Percentiles rank a stretch among this genome's conserved stretches.
Conservation (phyloP, 2,888 invertebrate species). For the Patella pellucida region DNA sequence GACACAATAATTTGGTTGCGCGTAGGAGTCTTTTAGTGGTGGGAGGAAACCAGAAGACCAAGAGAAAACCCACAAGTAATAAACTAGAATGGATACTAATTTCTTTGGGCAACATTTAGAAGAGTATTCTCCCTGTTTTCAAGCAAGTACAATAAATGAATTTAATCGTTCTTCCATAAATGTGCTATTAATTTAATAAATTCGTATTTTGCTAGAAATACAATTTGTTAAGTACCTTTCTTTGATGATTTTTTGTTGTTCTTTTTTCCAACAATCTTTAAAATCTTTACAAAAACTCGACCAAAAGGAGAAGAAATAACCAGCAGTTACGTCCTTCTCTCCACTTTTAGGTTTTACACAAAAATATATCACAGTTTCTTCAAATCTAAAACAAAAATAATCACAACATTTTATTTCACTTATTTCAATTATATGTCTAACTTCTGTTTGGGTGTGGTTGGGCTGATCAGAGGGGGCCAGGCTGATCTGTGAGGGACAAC, state of each 20-base stretch:
- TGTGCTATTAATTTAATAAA: too few relatives aligned
- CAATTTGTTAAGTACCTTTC: conserved; percentile 78
- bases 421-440: too few relatives aligned
- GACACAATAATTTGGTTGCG: neutral
- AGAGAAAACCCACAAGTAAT: neutral
- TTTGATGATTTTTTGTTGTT: conserved; percentile 86
- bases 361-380: conserved; percentile 86
- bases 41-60: too few relatives aligned
- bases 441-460: too few relatives aligned
- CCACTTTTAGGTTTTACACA: conserved; percentile 87
- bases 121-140: too few relatives aligned
- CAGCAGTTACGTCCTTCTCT: conserved; percentile 80
- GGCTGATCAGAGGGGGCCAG: too few relatives aligned
- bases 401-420: too few relatives aligned
- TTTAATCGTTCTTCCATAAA: too few relatives aligned
- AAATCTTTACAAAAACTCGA: conserved; percentile 91
- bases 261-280: conserved; percentile 94
- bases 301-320: conserved; percentile 93
- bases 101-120: too few relatives aligned
- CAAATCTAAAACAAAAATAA: conserved; percentile 74
- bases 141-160: too few relatives aligned
- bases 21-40: too few relatives aligned
- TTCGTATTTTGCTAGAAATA: neutral
- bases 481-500: too few relatives aligned
- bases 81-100: neutral